A percentile compares a stretch with the other conserved stretches of the same genome.
Evolutionary conservation across 2,888 invertebrate genomes (phyloP).

Genomic region (Margaritifera margaritifera): DNA sequence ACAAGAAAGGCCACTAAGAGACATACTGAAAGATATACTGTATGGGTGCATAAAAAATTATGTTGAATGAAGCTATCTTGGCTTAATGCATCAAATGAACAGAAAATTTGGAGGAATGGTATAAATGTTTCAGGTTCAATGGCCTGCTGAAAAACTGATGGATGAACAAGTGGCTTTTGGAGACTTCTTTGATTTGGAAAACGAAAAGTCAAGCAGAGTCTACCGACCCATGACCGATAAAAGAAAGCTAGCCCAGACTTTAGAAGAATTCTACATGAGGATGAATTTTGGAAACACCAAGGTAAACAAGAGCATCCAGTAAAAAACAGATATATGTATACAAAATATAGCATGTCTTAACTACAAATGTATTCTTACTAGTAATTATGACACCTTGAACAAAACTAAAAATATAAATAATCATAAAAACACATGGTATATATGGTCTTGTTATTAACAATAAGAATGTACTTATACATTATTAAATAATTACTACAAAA

Average conservation of each 20-base stretch:
- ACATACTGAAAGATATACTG: too few species aligned
- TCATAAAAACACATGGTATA: too few species aligned
- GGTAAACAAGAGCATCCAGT: slow-evolving; percentile 34
- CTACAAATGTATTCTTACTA: too few species aligned
- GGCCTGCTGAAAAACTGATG: slow-evolving; percentile 65
- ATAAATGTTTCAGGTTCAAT: slow-evolving; percentile 58
- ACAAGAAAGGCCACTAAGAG: too few species aligned
- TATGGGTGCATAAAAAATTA: neutral
- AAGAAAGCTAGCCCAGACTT: slow-evolving; percentile 60
- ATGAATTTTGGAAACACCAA: slow-evolving; percentile 62
- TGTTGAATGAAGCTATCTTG: neutral
- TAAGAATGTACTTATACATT: too few species aligned
- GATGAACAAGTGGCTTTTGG: slow-evolving; percentile 68
- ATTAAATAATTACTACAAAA: too few species aligned
- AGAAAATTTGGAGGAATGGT: neutral
- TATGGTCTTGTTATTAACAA: too few species aligned
- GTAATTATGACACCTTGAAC: too few species aligned
- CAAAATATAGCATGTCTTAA: too few species aligned
- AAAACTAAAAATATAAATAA: too few species aligned
- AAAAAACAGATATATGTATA: too few species aligned
- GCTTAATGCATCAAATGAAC: neutral
- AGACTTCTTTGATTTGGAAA: slow-evolving; percentile 68
- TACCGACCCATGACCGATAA: slow-evolving; percentile 70
- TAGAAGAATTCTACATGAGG: slow-evolving; percentile 71
- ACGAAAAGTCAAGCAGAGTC: slow-evolving; percentile 42